Base-by-base conservation (phyloP, 2,797 vertebrate species). In the Lutjanus argentimaculatus region DNA sequence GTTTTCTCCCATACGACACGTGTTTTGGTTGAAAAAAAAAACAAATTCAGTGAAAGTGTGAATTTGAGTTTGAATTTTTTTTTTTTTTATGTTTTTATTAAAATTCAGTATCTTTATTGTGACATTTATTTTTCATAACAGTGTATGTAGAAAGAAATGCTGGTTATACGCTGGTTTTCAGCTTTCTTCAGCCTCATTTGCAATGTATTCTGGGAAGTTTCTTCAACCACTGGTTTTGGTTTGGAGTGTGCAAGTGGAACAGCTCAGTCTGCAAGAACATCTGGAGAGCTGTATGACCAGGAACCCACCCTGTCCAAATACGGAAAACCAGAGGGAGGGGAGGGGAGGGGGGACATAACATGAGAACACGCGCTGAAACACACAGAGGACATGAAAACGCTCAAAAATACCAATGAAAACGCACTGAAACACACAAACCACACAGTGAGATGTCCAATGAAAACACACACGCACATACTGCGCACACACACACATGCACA, bases 281-380 rank as follows among this genome's bases (percentile, higher is more conserved):
- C 83, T 92, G 88, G 85, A 89, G 61, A 51, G 19, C 67, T 79
- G 71, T 67, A 72, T 82, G 73, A 89, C 77, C 79, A 84, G 68
- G 49, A 77, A 87, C 78, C 73, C 80, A 67, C 21, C 73, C 25
- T 68, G 59, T 65, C 78, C 67, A 67, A 79, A 86, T 72, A 68
- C 72, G 69, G 78, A 49, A 71, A 66, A 63, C n/a, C 46, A 57
- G 63, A 56, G 36, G 42, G 67, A 22, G 52, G 36, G 40, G 5
- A 8, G n/a, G n/a, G n/a, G n/a, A n/a, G 40, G 22, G 42, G 64
- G 72, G 46, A 58, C 8, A 43, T 46, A 63, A 59, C 49, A 75
- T 57, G 75, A 62, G 53, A 67, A 53, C 63, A 66, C 46, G 36
- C 5, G 67, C 57, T 25, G 10, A 70, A 76, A 80, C 49, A 82